phyloP scores from a whole-genome alignment of 2,888 invertebrate species.

The Orthonychiurus folsomi region DNA sequence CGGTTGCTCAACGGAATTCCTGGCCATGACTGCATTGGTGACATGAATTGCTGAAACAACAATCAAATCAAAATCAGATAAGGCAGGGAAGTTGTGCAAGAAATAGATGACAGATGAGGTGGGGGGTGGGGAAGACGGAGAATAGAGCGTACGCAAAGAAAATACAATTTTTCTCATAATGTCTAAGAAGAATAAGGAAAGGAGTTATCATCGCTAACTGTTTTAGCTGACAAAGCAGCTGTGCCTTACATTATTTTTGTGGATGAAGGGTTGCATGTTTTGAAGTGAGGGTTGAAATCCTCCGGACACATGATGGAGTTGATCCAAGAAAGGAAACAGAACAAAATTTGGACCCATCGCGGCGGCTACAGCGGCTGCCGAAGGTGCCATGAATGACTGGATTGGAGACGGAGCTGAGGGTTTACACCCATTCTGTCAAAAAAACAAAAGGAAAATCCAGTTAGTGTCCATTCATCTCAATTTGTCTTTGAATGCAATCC shows the following conservation, averaged over 20 bases:
- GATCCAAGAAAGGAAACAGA: constrained; percentile 39
- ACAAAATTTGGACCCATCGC: constrained; percentile 39
- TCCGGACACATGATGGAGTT: constrained; percentile 37
- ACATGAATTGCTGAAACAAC: constrained; percentile 48
- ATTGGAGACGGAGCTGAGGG: constrained; percentile 37
- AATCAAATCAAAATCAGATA: constrained; percentile 6
- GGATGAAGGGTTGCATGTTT: constrained; percentile 39
- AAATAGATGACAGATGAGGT: constrained; percentile 7
- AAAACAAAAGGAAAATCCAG: not conserved
- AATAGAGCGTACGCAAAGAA: too few species aligned
- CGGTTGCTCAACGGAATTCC: constrained; percentile 19
- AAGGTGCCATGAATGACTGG: constrained; percentile 34
- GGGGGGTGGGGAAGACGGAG: too few species aligned
- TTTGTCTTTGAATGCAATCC: not conserved
- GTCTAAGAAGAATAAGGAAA: too few species aligned
- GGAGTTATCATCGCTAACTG: too few species aligned
- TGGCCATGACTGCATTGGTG: constrained; percentile 47
- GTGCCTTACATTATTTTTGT: constrained; percentile 39
- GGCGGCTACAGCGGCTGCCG: constrained; percentile 31
- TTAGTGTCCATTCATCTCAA: not conserved
- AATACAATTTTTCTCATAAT: too few species aligned
- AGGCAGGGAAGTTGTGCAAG: too few species aligned
- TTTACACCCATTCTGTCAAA: constrained; percentile 33
- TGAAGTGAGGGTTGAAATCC: constrained; percentile 36
- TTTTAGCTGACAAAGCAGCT: too few species aligned